A percentile compares a stretch with the other conserved stretches of the same genome.
Conservation (phyloP, 2,888 invertebrate species). For the Drosophila yooni region DNA sequence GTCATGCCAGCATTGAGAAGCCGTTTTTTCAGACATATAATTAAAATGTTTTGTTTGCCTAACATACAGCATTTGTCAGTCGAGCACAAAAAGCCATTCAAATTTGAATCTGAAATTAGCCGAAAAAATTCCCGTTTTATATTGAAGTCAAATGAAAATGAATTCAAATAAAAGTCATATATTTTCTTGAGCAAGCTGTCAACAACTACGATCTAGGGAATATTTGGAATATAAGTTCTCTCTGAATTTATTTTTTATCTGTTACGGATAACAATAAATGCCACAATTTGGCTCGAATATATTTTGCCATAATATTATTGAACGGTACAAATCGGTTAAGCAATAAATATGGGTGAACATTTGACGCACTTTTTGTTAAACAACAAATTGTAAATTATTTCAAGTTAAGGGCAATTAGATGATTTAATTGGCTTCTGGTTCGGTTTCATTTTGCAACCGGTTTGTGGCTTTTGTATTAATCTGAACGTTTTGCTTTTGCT, state of each 20-base stretch:
- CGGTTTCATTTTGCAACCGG: conserved; percentile 41
- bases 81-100: conserved; percentile 17
- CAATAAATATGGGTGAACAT: neutral
- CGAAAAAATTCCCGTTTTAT: conserved; percentile 18
- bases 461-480: conserved; percentile 4
- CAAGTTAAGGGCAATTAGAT: conserved; percentile 39
- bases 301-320: neutral
- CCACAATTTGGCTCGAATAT: neutral
- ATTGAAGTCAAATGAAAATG: conserved; percentile 43
- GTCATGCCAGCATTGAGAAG: conserved; percentile 71
- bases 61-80: neutral
- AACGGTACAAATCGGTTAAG: neutral
- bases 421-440: conserved; percentile 50
- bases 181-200: neutral
- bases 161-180: neutral
- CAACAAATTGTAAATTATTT: conserved; percentile 31
- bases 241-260: neutral
- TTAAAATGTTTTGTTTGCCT: conserved; percentile 41
- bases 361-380: neutral
- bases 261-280: neutral
- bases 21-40: conserved; percentile 50
- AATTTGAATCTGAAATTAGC: conserved; percentile 13
- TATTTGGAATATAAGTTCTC: neutral
- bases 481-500: conserved; percentile 34
- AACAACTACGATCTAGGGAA: neutral